Base-by-base conservation (phyloP, 64 coral and sea anemone genomes). In the Porites australiensis region DNA sequence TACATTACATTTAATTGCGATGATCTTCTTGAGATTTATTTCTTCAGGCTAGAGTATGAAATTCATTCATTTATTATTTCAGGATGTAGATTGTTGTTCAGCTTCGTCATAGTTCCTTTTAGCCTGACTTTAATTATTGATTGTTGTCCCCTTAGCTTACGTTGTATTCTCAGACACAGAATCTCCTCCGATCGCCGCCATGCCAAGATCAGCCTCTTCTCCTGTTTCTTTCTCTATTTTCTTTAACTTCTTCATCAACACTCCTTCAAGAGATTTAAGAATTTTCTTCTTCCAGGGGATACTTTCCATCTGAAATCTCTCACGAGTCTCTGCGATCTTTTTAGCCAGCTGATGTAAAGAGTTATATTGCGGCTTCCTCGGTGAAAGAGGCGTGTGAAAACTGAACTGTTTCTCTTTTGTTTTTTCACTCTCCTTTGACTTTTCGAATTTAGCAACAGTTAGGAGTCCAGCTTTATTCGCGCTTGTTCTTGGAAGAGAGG, bases 281-380 rank as follows among this genome's bases (percentile, higher is more conserved):
- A 84, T 84, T 18, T 84, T 84, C 48, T 84, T 84, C 63, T 84
- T 84, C 81, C 81, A 84, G 6, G 81, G 81, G 69, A 84, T 84
- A 20, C 12, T 68, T 51, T 84, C 81, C 81, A 50, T 67, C 15
- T 69, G 46, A 21, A 67, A 50, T 69, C 81, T 84, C 45, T 84
- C 14, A 7, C 81, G 45, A 51, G 81, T 84, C 61, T 84, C 81
- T 19, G 50, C 51, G 16, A 84, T n/a, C n/a, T 84, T 84, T 68
- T 69, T 84, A n/a, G 63, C 81, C 19, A 84, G 81, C 45, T 84
- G 81, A 9, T 68, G 61, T 47, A 84, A 46, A 2, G 81, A 84
- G 20, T 61, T 21, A 8, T 49, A 65, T 51, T 46, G 45, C 27
- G 27, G 27, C 23, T 69, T 84, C 19, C 69, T 84, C 4, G 62